Percentiles rank a stretch among this genome's conserved stretches.
Evolutionary conservation across 1,140 invertebrate species (phyloP).

Genomic region (Trichonephila clavipes): DNA sequence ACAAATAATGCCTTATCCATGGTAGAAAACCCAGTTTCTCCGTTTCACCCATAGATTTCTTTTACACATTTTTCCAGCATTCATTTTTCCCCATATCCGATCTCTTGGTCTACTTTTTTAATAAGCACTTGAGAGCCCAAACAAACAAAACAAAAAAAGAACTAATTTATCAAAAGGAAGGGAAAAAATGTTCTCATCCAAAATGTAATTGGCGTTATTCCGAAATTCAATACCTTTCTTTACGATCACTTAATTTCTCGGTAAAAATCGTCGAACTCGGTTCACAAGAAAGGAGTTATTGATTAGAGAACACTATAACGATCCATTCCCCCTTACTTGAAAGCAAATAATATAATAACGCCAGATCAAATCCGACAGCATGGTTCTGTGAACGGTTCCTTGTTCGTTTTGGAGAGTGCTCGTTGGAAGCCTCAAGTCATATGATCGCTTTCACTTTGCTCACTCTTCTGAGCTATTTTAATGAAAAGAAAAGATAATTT

Average conservation of each 20-base stretch:
- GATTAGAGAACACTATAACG: conserved; percentile 20
- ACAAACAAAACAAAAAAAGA: neutral
- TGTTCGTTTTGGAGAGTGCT: neutral
- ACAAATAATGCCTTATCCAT: no score
- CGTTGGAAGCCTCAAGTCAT: neutral
- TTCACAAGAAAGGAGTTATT: conserved; percentile 38
- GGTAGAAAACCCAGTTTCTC: neutral
- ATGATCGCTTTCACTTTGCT: conserved; percentile 5
- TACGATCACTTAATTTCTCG: conserved; percentile 38
- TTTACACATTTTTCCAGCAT: neutral
- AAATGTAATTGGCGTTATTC: conserved; percentile 23
- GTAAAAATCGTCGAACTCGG: neutral
- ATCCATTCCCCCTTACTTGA: neutral
- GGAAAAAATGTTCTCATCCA: neutral
- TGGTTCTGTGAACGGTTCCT: neutral
- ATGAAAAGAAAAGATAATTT: conserved; percentile 33
- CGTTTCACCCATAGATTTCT: neutral
- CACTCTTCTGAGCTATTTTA: conserved; percentile 27
- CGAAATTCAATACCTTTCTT: conserved; percentile 51
- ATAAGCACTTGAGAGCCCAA: neutral
- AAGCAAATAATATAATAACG: conserved; percentile 37
- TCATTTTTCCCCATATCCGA: neutral
- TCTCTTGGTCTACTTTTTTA: neutral
- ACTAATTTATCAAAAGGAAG: neutral
- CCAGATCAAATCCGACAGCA: neutral